These are phyloP conservation scores for Globodera rostochiensis DNA, from an alignment of 1,140 invertebrate genomes.

Conservation along the genomic window DNA sequence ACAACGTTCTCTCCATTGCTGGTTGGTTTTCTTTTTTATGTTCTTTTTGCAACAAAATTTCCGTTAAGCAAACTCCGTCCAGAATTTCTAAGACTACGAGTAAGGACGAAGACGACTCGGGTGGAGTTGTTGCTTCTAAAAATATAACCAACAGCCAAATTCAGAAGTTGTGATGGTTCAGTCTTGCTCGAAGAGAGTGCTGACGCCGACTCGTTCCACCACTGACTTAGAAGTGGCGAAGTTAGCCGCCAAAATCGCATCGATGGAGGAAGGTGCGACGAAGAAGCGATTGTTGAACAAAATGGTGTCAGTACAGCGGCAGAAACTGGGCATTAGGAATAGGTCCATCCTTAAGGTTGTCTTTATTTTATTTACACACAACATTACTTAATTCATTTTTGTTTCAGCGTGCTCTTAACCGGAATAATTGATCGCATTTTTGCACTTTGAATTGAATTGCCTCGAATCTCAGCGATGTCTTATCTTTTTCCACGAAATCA, in stretches of 20 bases:
- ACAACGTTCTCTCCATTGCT: neutral
- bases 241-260: slow-evolving; percentile 16
- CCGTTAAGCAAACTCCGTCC: slow-evolving; percentile 6
- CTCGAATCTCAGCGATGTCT: neutral
- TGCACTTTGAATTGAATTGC: no score
- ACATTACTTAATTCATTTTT: neutral
- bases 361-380: neutral
- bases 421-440: neutral
- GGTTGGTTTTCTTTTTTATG: slow-evolving; percentile 1
- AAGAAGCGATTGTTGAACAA: slow-evolving; percentile 18
- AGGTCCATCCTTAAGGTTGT: slow-evolving; percentile 10
- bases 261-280: slow-evolving; percentile 25
- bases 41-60: neutral
- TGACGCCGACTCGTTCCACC: slow-evolving; percentile 13
- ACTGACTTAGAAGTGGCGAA: slow-evolving; percentile 29
- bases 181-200: slow-evolving; percentile 15
- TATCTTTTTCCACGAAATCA: no score
- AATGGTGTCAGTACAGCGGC: slow-evolving; percentile 7
- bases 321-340: slow-evolving; percentile 23
- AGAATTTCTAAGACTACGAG: slow-evolving; percentile 7
- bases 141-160: neutral
- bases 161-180: slow-evolving; percentile 20
- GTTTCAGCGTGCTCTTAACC: neutral
- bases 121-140: neutral
- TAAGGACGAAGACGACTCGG: slow-evolving; percentile 5